A percentile compares a stretch with the other conserved stretches of the same genome.
Evolutionary conservation across 2,888 invertebrate species (phyloP).

Genomic region (Aspidiotus rigidus): DNA sequence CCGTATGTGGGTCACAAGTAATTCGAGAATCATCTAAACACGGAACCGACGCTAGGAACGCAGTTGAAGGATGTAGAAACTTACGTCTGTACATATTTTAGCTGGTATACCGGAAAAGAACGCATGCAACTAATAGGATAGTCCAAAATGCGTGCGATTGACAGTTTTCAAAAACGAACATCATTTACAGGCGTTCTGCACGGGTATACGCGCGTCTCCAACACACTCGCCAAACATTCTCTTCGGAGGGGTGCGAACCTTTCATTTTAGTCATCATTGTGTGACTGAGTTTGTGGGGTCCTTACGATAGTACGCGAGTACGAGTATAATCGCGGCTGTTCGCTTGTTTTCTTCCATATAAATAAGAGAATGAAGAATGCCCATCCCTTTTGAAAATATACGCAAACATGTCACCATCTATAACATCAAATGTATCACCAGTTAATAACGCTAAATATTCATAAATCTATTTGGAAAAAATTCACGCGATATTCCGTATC

Average conservation of each 20-base stretch:
- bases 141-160: slow-evolving; percentile 31
- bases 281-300: too few species aligned
- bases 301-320: too few species aligned
- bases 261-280: too few species aligned
- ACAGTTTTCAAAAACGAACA: slow-evolving; percentile 33
- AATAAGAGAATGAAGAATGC: too few species aligned
- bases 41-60: slow-evolving; percentile 1
- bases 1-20: slow-evolving; percentile 1
- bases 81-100: neutral
- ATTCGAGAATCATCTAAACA: slow-evolving; percentile 9
- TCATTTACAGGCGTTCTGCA: slow-evolving; percentile 26
- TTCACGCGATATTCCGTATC: too few species aligned
- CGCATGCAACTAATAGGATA: slow-evolving; percentile 31
- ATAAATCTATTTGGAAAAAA: too few species aligned
- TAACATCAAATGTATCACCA: too few species aligned
- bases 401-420: too few species aligned
- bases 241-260: neutral
- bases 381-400: too few species aligned
- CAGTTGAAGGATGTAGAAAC: neutral
- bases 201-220: slow-evolving; percentile 8
- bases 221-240: neutral
- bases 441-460: too few species aligned
- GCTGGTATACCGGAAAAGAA: slow-evolving; percentile 2
- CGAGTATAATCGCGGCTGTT: too few species aligned
- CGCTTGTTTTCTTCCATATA: too few species aligned